A percentile compares a stretch with the other conserved stretches of the same genome.
These are phyloP conservation scores for Loriculus beryllinus DNA, from an alignment of 2,797 vertebrate genomes.

Conservation along the genomic window DNA sequence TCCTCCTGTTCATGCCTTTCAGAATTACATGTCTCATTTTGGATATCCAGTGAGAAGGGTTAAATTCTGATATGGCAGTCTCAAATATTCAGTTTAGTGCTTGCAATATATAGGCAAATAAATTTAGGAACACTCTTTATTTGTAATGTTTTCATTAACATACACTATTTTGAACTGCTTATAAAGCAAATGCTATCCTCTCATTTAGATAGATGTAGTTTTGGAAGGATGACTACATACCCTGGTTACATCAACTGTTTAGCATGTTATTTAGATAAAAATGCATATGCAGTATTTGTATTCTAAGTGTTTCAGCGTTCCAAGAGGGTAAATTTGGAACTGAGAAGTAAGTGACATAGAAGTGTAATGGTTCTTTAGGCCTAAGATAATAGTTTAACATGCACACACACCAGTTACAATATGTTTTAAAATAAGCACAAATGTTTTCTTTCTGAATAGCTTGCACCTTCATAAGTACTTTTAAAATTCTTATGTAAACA, in stretches of 20 bases:
- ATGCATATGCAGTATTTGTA: not conserved
- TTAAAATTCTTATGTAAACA: not conserved
- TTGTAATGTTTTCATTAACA: not conserved
- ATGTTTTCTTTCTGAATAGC: not conserved
- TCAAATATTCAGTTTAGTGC: not conserved
- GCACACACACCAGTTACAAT: not conserved
- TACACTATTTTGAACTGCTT: not conserved
- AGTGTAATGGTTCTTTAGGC: not conserved
- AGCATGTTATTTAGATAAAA: not conserved
- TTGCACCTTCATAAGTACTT: not conserved
- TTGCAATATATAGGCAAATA: not conserved
- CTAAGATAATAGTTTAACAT: not conserved
- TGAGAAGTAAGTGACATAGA: not conserved
- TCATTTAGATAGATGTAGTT: not conserved
- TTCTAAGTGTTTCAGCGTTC: not conserved
- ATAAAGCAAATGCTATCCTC: not conserved
- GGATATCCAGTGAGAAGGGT: not conserved
- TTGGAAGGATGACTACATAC: not conserved
- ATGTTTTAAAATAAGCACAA: not conserved
- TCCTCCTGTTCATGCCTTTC: not conserved
- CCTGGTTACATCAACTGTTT: not conserved
- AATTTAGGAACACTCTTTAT: not conserved
- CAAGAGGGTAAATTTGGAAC: not conserved
- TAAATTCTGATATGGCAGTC: not conserved
- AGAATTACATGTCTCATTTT: not conserved